These are phyloP conservation scores for Campodea augens DNA, from an alignment of 1,140 invertebrate genomes.

Conservation along the genomic window DNA sequence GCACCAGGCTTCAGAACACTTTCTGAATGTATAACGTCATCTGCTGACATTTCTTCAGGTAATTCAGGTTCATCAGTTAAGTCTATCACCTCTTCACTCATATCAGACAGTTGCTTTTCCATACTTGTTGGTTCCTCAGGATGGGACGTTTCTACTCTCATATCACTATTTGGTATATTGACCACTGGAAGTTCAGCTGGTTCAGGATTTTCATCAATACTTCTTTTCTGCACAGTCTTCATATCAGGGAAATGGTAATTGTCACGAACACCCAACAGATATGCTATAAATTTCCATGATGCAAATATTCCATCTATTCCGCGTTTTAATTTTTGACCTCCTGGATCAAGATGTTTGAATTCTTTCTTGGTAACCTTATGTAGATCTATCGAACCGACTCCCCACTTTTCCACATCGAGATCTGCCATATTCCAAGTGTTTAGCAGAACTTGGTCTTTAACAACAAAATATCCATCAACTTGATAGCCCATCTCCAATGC, in stretches of 20 bases:
- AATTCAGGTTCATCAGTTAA: no score
- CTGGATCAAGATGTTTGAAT: constrained; percentile 17
- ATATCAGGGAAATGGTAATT: neutral
- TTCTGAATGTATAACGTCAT: neutral
- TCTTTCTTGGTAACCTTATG: constrained; percentile 12
- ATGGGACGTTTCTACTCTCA: neutral
- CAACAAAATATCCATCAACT: constrained; percentile 20
- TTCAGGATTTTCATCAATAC: neutral
- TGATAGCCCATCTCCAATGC: constrained; percentile 23
- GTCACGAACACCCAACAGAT: constrained; percentile 11
- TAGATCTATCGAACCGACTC: constrained; percentile 14
- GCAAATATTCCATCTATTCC: constrained; percentile 16
- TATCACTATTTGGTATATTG: neutral
- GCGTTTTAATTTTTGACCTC: constrained; percentile 17
- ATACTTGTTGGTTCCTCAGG: neutral
- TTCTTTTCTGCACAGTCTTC: neutral
- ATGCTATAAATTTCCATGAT: constrained; percentile 15
- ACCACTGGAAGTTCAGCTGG: neutral
- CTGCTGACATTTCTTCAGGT: neutral
- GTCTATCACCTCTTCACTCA: neutral
- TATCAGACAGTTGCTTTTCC: neutral
- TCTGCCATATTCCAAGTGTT: constrained; percentile 16
- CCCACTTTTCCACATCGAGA: constrained; percentile 16
- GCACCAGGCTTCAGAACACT: neutral
- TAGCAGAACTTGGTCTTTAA: constrained; percentile 19